Conservation (phyloP, 2,113 vertebrate genomes). For the Syngnathus floridae region DNA sequence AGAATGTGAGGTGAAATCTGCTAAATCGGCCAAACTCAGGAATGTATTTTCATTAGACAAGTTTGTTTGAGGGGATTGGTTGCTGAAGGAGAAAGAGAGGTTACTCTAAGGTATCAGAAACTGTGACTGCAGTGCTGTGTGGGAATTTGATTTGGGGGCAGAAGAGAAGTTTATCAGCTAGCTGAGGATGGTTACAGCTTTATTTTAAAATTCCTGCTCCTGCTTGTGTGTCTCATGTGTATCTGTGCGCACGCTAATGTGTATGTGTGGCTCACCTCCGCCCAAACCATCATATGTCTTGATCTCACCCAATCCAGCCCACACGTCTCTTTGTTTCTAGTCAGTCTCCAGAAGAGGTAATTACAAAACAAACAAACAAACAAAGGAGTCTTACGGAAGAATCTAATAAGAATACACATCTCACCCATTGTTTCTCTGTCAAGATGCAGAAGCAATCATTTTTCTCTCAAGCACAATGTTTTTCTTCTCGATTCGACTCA, state of each 20-base stretch:
- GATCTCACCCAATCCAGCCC: constrained; percentile 45
- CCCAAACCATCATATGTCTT: constrained; percentile 35
- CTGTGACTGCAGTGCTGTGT: background rate
- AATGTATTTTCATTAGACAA: constrained; percentile 11
- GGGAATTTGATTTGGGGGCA: background rate
- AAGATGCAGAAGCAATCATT: constrained; percentile 18
- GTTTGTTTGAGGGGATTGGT: constrained; percentile 9
- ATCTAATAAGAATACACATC: constrained; percentile 48
- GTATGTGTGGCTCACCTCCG: constrained; percentile 18
- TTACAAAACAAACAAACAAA: constrained; percentile 49
- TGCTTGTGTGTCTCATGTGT: constrained; percentile 2
- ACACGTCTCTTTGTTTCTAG: constrained; percentile 43
- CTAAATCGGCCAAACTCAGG: background rate
- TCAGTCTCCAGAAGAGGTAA: constrained; percentile 53
- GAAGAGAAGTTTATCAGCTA: background rate
- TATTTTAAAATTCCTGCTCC: background rate
- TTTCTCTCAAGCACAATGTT: background rate
- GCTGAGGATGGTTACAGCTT: background rate
- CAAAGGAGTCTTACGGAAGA: constrained; percentile 42
- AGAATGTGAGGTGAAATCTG: constrained; percentile 24
- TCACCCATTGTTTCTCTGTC: constrained; percentile 34
- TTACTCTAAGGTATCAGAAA: constrained; percentile 3
- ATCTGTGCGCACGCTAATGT: background rate
- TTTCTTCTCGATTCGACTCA: background rate
- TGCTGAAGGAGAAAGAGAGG: background rate